These are phyloP conservation scores for Minunthozetes semirufus DNA, from an alignment of 2,888 invertebrate genomes.

Conservation along the genomic window DNA sequence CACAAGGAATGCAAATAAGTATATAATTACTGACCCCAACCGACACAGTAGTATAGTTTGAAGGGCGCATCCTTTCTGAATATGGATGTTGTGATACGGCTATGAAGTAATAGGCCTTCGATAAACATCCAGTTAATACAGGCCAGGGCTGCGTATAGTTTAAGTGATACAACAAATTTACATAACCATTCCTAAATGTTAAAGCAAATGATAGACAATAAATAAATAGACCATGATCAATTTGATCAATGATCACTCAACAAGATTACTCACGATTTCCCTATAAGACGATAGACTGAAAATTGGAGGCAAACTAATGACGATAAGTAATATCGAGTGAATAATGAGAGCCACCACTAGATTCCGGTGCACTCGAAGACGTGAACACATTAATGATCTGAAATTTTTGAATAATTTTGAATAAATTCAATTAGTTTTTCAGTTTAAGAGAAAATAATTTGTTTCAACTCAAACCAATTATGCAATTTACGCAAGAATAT, in stretches of 20 bases:
- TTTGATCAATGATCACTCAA: not conserved
- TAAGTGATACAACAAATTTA: constrained; percentile 51
- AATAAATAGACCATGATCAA: not conserved
- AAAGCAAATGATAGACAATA: too few relatives aligned
- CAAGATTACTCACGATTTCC: constrained; percentile 47
- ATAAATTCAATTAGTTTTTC: too few relatives aligned
- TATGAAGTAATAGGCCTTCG: constrained; percentile 52
- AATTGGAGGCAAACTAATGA: constrained; percentile 50
- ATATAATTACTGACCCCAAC: constrained; percentile 53
- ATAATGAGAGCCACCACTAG: constrained; percentile 50
- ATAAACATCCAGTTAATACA: constrained; percentile 58
- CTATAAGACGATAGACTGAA: constrained; percentile 47
- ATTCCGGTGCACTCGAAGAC: constrained; percentile 50
- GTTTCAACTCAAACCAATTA: too few relatives aligned
- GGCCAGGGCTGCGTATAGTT: constrained; percentile 54
- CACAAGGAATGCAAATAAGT: too few relatives aligned
- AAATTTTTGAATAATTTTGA: not conserved
- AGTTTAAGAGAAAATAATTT: too few relatives aligned
- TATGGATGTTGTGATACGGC: constrained; percentile 54
- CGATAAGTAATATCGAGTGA: constrained; percentile 49
- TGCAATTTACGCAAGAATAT: too few relatives aligned
- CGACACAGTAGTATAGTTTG: constrained; percentile 53
- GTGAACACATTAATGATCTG: constrained; percentile 50
- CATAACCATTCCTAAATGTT: constrained; percentile 57
- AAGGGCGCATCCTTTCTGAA: constrained; percentile 55